Evolutionary conservation across 2,888 invertebrate genomes (phyloP).

Genomic region (Cheiracanthium punctorium): DNA sequence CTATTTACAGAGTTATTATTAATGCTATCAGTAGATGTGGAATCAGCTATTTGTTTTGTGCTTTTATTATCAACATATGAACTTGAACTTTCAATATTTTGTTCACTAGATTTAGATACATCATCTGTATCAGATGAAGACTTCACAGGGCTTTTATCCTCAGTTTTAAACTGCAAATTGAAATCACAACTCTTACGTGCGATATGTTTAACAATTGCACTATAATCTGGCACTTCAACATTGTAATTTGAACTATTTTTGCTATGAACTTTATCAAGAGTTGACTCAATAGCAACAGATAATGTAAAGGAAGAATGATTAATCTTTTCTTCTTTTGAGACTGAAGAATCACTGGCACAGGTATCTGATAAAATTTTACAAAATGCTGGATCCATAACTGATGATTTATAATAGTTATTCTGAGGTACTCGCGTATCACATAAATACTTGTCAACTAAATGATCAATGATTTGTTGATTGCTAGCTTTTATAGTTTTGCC

Average conservation of each 20-base stretch:
- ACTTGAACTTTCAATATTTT: constrained; percentile 16
- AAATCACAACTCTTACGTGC: constrained; percentile 23
- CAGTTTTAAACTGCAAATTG: constrained; percentile 29
- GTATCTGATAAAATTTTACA: constrained; percentile 51
- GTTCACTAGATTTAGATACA: constrained; percentile 16
- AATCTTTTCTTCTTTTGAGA: constrained; percentile 22
- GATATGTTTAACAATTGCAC: constrained; percentile 29
- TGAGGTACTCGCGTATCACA: constrained; percentile 57
- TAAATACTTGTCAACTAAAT: constrained; percentile 78
- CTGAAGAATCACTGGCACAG: constrained; percentile 17
- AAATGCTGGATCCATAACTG: constrained; percentile 42
- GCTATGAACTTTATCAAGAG: constrained; percentile 63
- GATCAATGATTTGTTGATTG: constrained; percentile 80
- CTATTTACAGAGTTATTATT: constrained; percentile 7
- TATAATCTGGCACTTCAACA: constrained; percentile 36
- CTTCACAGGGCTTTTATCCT: neutral
- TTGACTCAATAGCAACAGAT: constrained; percentile 66
- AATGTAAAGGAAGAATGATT: constrained; percentile 50
- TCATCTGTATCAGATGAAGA: constrained; percentile 1
- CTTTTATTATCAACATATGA: constrained; percentile 4
- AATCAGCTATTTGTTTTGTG: constrained; percentile 19
- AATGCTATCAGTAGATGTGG: constrained; percentile 1
- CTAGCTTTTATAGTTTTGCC: constrained; percentile 71
- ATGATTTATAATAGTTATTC: constrained; percentile 40
- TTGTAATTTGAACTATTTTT: constrained; percentile 33